A percentile compares a stretch with the other conserved stretches of the same genome.
These are phyloP conservation scores for Cepaea nemoralis DNA, from an alignment of 1,140 invertebrate genomes.

Conservation along the genomic window DNA sequence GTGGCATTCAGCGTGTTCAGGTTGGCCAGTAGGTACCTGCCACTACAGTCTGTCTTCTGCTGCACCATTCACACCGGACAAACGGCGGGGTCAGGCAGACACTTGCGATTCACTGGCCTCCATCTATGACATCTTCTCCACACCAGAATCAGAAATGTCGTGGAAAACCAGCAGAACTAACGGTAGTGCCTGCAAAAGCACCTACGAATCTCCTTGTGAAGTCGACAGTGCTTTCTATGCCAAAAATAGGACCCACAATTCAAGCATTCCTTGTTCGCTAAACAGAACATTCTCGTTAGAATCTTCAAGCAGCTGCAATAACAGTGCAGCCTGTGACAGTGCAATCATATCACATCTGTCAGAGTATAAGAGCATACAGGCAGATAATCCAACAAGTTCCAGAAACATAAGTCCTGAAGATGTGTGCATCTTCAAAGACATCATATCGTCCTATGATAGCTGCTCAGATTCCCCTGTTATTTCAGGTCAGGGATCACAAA, in stretches of 20 bases:
- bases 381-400: background rate
- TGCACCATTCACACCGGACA: background rate
- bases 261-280: background rate
- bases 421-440: background rate
- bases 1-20: background rate
- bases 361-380: background rate
- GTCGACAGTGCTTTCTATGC: background rate
- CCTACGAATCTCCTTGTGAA: background rate
- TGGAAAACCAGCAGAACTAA: background rate
- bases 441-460: background rate
- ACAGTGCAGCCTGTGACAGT: background rate
- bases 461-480: background rate
- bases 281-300: background rate
- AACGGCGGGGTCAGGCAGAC: background rate
- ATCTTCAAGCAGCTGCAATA: background rate
- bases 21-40: background rate
- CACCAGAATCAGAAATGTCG: background rate
- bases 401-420: background rate
- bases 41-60: background rate
- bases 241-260: background rate
- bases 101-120: background rate
- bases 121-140: background rate
- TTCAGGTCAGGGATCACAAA: background rate
- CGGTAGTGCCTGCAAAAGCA: background rate
- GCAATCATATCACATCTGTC: background rate